Evolutionary conservation across 2,113 vertebrate genomes (phyloP).

Genomic region (Myotis lucifugus): DNA sequence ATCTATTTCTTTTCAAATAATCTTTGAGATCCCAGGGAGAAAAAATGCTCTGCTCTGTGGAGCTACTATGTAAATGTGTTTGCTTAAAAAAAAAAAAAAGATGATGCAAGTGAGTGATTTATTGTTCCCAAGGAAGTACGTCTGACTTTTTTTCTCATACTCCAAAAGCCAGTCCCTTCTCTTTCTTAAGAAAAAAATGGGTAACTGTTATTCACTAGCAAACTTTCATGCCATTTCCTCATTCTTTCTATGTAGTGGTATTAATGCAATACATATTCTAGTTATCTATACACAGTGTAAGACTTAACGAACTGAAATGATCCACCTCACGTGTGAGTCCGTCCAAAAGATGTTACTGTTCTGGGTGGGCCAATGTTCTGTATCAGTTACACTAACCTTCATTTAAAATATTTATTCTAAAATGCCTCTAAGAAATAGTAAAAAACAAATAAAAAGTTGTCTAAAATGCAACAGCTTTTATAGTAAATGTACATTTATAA

Average conservation of each 20-base stretch:
- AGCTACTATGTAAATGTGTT: slow-evolving; percentile 79
- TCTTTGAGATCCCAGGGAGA: slow-evolving; percentile 62
- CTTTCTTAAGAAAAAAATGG: slow-evolving; percentile 70
- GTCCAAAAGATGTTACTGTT: slow-evolving; percentile 80
- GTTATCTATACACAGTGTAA: slow-evolving; percentile 80
- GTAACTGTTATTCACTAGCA: slow-evolving; percentile 74
- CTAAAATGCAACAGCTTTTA: slow-evolving; percentile 95
- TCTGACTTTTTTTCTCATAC: slow-evolving; percentile 67
- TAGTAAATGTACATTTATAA: slow-evolving; percentile 99
- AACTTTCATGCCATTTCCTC: slow-evolving; percentile 76
- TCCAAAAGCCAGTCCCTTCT: slow-evolving; percentile 76
- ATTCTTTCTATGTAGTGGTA: slow-evolving; percentile 86
- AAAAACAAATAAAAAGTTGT: slow-evolving; percentile 85
- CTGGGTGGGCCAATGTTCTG: slow-evolving; percentile 82
- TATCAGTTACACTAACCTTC: slow-evolving; percentile 86
- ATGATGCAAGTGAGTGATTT: slow-evolving; percentile 70
- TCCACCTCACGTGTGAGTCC: slow-evolving; percentile 75
- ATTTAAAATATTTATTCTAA: slow-evolving; percentile 97
- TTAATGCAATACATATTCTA: slow-evolving; percentile 83
- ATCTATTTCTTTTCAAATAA: slow-evolving; percentile 80
- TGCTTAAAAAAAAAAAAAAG: slow-evolving; percentile 78
- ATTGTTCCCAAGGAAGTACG: slow-evolving; percentile 76
- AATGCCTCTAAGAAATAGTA: slow-evolving; percentile 92
- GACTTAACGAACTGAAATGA: slow-evolving; percentile 81
- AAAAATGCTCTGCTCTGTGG: slow-evolving; percentile 54